Conservation (phyloP, 2,113 vertebrate species). For the Pseudopipra pipra region DNA sequence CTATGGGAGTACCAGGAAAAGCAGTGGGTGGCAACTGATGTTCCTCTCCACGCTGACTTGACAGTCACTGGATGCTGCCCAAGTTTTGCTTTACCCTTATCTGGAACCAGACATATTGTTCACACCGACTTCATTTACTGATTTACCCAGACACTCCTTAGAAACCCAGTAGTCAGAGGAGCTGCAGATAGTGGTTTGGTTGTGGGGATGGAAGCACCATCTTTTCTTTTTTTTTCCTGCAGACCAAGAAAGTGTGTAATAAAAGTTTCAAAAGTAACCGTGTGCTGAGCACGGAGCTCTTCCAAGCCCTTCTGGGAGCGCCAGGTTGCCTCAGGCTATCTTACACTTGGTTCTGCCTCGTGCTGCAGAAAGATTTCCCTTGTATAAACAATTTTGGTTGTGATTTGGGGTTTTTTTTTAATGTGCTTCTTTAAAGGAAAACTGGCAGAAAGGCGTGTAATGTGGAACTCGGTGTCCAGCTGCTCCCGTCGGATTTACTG, state of each 20-base stretch:
- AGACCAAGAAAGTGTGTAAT: neutral
- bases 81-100: constrained; percentile 67
- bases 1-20: neutral
- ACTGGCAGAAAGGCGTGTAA: neutral
- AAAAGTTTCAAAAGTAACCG: constrained; percentile 21
- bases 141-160: constrained; percentile 71
- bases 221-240: neutral
- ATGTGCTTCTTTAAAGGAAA: neutral
- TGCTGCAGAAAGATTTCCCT: constrained; percentile 10
- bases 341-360: constrained; percentile 33
- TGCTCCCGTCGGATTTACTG: neutral
- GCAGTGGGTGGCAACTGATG: constrained; percentile 56
- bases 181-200: constrained; percentile 62
- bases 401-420: neutral
- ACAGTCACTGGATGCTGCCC: constrained; percentile 66
- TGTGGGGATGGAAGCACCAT: constrained; percentile 52
- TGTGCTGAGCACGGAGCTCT: neutral
- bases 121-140: constrained; percentile 51
- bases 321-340: constrained; percentile 1
- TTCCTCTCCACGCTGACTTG: neutral
- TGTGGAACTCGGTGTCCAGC: accelerated
- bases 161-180: constrained; percentile 56
- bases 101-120: constrained; percentile 62
- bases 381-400: constrained; percentile 17
- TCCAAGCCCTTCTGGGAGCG: constrained; percentile 30